Evolutionary conservation across 2,113 vertebrate species (phyloP), one percentile per base, ranked within the genome.

Genomic region (Neotoma lepida): DNA sequence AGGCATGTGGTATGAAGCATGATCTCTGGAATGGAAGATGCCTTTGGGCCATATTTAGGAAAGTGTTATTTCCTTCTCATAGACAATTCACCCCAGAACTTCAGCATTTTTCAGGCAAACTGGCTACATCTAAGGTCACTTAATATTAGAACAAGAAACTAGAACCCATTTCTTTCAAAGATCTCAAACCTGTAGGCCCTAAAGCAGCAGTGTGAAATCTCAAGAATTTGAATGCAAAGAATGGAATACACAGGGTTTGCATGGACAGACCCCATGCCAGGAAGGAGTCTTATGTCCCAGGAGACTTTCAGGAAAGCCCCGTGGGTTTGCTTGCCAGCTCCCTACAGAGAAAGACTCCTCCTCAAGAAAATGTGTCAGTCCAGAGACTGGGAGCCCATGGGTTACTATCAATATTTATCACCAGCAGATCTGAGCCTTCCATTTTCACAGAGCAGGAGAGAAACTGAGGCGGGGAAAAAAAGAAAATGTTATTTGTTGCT

Each of bases 371-470:
- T 64, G 14, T 81, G 22, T 46, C 24, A 51, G 44, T 17, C 56
- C 33, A 89, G 49, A 5, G 17, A 13, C 54, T 63, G 22, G 8
- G n/a, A 41, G 2, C 76, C 30, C 24, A 17, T 56, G 90, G 61
- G 17, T n/a, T 89, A 15, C 70, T 87, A 39, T 71, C 56, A 33
- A 2, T 70, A 71, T 81, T 71, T 84, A 68, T 58, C 74, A 39
- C 66, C 80, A 89, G 86, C 56, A 84, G 63, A 97, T 68, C 78
- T 89, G 61, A 96, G 92, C 56, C 78, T 94, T 82, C n/a, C 54
- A 20, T 84, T 92, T 44, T 81, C 30, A 39, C 86, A 92, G 28
- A 8, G 2, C 56, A 88, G 13, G 28, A 88, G 33, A 73, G 20
- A 94, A 90, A 73, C 9, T 61, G 54, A 26, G n/a, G 17, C 20